phyloP scores from a whole-genome alignment of 1,140 invertebrate species.

The Stegodyphus dumicola region DNA sequence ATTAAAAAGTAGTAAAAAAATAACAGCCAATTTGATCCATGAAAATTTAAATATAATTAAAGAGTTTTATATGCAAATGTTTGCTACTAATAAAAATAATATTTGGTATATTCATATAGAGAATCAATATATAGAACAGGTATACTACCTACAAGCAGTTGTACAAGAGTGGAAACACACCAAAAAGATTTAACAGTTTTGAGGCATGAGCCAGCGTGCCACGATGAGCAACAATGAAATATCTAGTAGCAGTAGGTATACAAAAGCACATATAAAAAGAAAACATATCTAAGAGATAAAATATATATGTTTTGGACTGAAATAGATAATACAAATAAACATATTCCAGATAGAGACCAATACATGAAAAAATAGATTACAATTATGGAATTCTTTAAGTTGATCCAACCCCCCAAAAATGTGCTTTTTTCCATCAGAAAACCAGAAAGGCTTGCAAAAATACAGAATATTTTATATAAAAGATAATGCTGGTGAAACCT shows the following conservation, averaged over 20 bases:
- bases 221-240: slow-evolving; percentile 21
- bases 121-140: background rate
- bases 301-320: background rate
- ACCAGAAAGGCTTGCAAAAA: slow-evolving; percentile 52
- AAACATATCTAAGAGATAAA: background rate
- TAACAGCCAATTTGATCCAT: too few relatives aligned
- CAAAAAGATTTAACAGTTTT: slow-evolving; percentile 14
- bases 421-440: slow-evolving; percentile 11
- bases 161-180: slow-evolving; percentile 4
- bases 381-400: slow-evolving; percentile 28
- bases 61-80: too few relatives aligned
- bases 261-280: slow-evolving; percentile 22
- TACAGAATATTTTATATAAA: slow-evolving; percentile 46
- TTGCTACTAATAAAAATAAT: too few relatives aligned
- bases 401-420: slow-evolving; percentile 13
- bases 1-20: too few relatives aligned
- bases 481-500: slow-evolving; percentile 1
- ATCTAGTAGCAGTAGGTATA: slow-evolving; percentile 24
- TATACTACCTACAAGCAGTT: slow-evolving; percentile 11
- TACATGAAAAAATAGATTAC: slow-evolving; percentile 34
- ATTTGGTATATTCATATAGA: too few relatives aligned
- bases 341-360: slow-evolving; percentile 9
- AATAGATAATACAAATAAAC: background rate
- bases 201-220: slow-evolving; percentile 41
- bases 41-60: too few relatives aligned